Percentiles rank a stretch among this genome's conserved stretches.
Evolutionary conservation across 2,797 vertebrate genomes (phyloP).

Genomic region (Enteromius treurensis): DNA sequence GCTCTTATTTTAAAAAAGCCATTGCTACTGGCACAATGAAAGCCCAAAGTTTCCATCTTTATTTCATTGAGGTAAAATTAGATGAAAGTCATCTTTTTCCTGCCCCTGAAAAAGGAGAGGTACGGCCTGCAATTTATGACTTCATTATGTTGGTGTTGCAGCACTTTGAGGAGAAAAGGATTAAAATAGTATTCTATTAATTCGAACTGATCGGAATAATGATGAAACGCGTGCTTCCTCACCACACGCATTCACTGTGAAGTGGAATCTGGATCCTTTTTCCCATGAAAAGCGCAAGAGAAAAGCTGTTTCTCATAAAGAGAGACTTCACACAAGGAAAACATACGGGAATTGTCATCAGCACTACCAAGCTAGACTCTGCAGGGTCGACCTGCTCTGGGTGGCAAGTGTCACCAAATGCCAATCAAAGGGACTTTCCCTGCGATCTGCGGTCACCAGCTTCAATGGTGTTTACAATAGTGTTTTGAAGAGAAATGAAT

Average conservation of each 20-base stretch:
- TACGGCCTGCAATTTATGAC: constrained; percentile 57
- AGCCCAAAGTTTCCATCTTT: constrained; percentile 65
- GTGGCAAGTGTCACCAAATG: constrained; percentile 55
- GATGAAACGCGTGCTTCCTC: constrained; percentile 48
- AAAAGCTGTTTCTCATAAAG: constrained; percentile 68
- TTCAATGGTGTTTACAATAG: constrained; percentile 26
- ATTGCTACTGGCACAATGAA: constrained; percentile 64
- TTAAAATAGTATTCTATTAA: constrained; percentile 59
- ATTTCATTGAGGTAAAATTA: constrained; percentile 63
- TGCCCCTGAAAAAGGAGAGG: constrained; percentile 47
- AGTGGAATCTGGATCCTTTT: constrained; percentile 53
- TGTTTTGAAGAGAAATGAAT: constrained; percentile 17
- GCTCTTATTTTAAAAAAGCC: constrained; percentile 51
- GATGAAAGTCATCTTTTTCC: constrained; percentile 59
- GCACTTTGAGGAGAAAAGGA: constrained; percentile 52
- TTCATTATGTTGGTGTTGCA: constrained; percentile 60
- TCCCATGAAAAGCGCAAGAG: constrained; percentile 53
- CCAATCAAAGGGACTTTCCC: constrained; percentile 37
- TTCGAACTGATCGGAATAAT: constrained; percentile 59
- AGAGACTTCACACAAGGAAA: constrained; percentile 59
- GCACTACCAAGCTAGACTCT: constrained; percentile 45
- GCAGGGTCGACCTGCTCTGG: constrained; percentile 47
- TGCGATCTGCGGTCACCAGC: constrained; percentile 4
- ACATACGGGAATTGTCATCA: constrained; percentile 62
- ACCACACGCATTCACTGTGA: constrained; percentile 37